Evolutionary conservation across 2,113 vertebrate species (phyloP), one percentile per base, ranked within the genome.

Genomic region (Rhombomys opimus): DNA sequence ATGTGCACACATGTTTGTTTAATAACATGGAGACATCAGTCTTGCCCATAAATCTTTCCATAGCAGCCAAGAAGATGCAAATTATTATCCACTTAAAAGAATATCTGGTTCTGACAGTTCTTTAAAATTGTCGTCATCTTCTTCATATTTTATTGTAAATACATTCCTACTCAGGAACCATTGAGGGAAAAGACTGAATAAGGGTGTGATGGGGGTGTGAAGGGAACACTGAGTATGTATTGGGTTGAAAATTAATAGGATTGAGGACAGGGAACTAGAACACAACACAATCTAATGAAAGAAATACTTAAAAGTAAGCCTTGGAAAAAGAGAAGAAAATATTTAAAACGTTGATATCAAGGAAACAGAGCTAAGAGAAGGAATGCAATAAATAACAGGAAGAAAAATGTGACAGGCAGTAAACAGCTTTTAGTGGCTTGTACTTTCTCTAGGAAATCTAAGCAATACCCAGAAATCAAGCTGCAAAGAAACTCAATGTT

Each of bases 391-490:
- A 52, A 67, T 3, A 63, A 65, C 0, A 15, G 30, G 14, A 72
- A 50, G 13, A 63, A 85, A 93, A 50, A 4, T 6, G 54, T 87
- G 75, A 13, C 35, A 75, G 23, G 59, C 18, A 75, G 46, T 15
- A n/a, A 41, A 63, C 18, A 65, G 52, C n/a, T 59, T 41, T 61
- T n/a, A 82, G 59, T 35, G 89, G 35, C 38, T 80, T 18, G 41
- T 52, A 25, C 22, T 87, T 93, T 85, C 80, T 90, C 41, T 91
- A 46, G 50, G 89, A 96, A 94, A 94, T 81, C 0, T 94, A 17
- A 91, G 77, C 13, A 81, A 82, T 50, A 57, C 80, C 61, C 87
- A 93, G 68, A 76, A 87, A 80, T 81, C 80, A 72, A 22, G 35
- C n/a, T 70, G 54, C 20, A 81, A 86, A 88, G 50, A 88, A 80